Evolutionary conservation across 1,140 invertebrate genomes (phyloP), one percentile per base, ranked within the genome.

Genomic region (Megalopta genalis): DNA sequence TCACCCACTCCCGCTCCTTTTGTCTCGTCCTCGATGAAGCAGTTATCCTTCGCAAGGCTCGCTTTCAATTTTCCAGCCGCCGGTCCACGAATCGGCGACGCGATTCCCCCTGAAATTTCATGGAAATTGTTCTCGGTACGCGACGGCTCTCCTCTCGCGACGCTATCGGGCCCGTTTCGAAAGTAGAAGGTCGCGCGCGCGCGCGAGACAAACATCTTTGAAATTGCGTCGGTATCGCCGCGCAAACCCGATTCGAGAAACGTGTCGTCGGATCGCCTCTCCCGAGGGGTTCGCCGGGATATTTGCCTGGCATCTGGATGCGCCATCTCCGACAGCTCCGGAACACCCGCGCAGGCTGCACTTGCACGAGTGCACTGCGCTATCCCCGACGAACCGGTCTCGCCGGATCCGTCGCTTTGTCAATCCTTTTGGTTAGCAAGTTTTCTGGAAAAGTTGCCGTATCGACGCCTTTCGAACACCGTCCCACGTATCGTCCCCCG

Each of bases 251-350:
- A 85, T 85, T 85, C 74, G 49, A 59, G 70, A 52, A 79, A 85
- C 83, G 75, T 80, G 80, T 82, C 78, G 67, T 57, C 80, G 62
- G 75, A 32, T 72, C 70, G 76, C 63, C 78, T 46, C 62, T 75
- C 67, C 66, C 83, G 25, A 21, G 62, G 83, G 83, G 71, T 73
- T 72, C 2, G 42, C 10, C 59, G n/a, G 65, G 68, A 65, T 85
- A 86, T 86, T 85, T 86, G 62, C 72, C 52, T 71, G 82, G 67
- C 71, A 86, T 86, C 75, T 60, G 83, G 82, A 85, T 86, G 76
- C 32, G 32, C 83, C 74, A 81, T 81, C 37, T 18, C 54, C 68
- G 69, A 77, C 69, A 46, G 68, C 57, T 63, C 52, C 69, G 52
- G 59, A 46, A 32, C 62, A 54, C n/a, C n/a, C n/a, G n/a, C n/a